Conservation (phyloP, 1,140 invertebrate genomes). For the Drosophila suzukii region DNA sequence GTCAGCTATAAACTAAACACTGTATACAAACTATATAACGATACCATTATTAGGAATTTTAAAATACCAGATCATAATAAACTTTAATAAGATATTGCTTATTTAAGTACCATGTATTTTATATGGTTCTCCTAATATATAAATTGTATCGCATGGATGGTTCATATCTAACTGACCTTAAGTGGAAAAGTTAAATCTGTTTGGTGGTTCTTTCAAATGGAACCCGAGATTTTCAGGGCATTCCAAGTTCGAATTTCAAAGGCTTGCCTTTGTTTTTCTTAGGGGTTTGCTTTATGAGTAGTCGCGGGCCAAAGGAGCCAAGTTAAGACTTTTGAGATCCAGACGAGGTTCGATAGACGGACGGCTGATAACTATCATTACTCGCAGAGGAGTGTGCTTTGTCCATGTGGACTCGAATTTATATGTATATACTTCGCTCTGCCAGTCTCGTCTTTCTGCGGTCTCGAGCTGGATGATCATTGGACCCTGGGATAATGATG, state of each 20-base stretch:
- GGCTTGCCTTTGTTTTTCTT: slow-evolving; percentile 5
- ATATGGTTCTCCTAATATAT: no score
- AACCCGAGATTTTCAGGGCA: slow-evolving; percentile 15
- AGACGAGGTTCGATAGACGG: slow-evolving; percentile 42
- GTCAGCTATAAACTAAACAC: background rate
- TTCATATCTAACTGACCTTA: background rate
- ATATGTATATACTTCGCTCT: slow-evolving; percentile 8
- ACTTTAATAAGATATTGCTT: no score
- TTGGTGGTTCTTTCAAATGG: no score
- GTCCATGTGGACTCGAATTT: slow-evolving; percentile 23
- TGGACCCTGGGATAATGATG: slow-evolving; percentile 9
- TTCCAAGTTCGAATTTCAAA: slow-evolving; percentile 5
- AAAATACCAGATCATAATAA: no score
- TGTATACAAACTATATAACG: no score
- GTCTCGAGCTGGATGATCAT: slow-evolving; percentile 47
- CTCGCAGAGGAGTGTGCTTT: slow-evolving; percentile 53
- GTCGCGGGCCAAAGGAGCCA: slow-evolving; percentile 45
- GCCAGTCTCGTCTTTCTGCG: slow-evolving; percentile 55
- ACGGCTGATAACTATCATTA: slow-evolving; percentile 79
- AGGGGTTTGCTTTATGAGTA: slow-evolving; percentile 52
- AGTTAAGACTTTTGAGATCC: slow-evolving; percentile 19
- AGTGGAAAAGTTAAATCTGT: background rate
- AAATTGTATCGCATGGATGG: no score
- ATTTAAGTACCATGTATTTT: no score
- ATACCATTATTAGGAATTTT: no score